phyloP scores from a whole-genome alignment of 2,888 invertebrate genomes.

The Palloptera scutellata region DNA sequence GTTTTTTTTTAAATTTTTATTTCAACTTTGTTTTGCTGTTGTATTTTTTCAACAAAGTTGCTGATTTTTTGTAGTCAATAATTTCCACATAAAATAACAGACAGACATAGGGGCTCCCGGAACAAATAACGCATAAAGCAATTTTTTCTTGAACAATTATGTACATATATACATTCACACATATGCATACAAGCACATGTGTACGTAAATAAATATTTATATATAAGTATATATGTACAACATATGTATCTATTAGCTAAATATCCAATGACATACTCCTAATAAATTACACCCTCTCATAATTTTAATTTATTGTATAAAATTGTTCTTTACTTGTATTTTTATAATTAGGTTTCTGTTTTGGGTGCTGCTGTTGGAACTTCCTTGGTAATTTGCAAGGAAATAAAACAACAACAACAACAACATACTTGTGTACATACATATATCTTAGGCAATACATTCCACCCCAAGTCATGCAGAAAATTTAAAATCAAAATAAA shows the following conservation, averaged over 20 bases:
- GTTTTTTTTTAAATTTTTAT: too few relatives aligned
- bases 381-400: constrained; percentile 28
- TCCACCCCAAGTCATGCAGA: constrained; percentile 32
- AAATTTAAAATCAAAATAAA: constrained; percentile 45
- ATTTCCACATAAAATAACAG: constrained; percentile 22
- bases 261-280: constrained; percentile 4
- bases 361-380: constrained; percentile 18
- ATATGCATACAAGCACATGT: background rate
- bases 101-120: too few relatives aligned
- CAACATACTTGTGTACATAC: too few relatives aligned
- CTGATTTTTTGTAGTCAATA: constrained; percentile 39
- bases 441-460: background rate
- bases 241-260: too few relatives aligned
- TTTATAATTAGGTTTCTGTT: too few relatives aligned
- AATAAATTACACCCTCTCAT: constrained; percentile 28
- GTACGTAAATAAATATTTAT: background rate
- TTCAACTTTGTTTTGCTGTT: too few relatives aligned
- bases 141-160: too few relatives aligned
- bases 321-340: too few relatives aligned
- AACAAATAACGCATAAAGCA: too few relatives aligned
- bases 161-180: too few relatives aligned
- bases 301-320: constrained; percentile 24
- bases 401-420: background rate
- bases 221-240: background rate
- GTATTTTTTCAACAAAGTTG: constrained; percentile 23